Percentiles rank a stretch among this genome's conserved stretches.
phyloP scores from a whole-genome alignment of 2,888 invertebrate species.

The Synergus itoensis region DNA sequence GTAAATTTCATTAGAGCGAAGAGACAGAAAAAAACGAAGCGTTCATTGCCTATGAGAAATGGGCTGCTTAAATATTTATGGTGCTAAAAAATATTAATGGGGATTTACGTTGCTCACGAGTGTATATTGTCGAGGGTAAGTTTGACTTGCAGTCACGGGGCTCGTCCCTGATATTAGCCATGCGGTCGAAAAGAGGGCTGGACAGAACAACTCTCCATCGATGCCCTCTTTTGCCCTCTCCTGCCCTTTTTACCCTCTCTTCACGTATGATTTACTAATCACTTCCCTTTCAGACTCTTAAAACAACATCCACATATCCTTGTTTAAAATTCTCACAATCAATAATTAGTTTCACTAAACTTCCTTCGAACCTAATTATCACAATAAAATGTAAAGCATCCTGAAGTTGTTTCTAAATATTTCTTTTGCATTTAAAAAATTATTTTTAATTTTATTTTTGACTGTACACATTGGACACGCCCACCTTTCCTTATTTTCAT shows the following conservation, averaged over 20 bases:
- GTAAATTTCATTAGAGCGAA: conserved; percentile 59
- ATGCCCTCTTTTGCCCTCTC: conserved; percentile 48
- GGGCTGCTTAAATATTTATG: conserved; percentile 71
- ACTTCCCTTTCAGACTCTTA: conserved; percentile 25
- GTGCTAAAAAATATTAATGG: conserved; percentile 71
- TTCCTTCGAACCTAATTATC: background rate
- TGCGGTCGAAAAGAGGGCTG: conserved; percentile 59
- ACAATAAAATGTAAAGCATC: no score
- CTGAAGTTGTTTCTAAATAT: no score
- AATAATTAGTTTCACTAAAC: background rate
- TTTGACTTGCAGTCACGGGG: conserved; percentile 63
- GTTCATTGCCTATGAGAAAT: conserved; percentile 66
- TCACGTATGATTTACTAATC: conserved; percentile 61
- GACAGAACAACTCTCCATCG: conserved; percentile 42
- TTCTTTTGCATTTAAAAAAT: no score
- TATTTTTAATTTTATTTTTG: no score
- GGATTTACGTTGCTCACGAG: conserved; percentile 64
- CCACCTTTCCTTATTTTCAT: no score
- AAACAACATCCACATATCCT: background rate
- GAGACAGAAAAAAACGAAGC: conserved; percentile 49
- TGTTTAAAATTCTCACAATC: background rate
- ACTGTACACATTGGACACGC: no score
- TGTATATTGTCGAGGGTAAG: conserved; percentile 61
- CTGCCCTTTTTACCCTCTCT: conserved; percentile 45
- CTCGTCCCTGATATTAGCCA: conserved; percentile 67